Conservation (phyloP, 2,113 vertebrate species). For the Chrysemys picta region DNA sequence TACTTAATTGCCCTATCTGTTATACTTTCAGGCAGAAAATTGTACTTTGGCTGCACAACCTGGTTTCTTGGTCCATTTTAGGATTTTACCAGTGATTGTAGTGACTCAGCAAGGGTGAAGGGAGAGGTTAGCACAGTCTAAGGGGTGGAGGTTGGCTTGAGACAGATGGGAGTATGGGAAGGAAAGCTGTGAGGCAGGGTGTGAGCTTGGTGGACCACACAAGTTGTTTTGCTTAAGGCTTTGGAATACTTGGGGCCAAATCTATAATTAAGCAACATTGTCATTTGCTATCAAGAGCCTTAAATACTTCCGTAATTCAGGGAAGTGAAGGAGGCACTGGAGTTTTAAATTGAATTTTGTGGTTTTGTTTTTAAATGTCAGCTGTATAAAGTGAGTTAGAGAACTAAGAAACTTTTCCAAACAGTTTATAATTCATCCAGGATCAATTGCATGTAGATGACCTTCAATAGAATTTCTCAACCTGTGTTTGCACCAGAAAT, state of each 20-base stretch:
- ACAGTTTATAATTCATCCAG: neutral
- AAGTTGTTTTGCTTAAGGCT: neutral
- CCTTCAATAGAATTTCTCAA: neutral
- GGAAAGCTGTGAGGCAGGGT: neutral
- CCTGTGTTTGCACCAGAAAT: constrained; percentile 4
- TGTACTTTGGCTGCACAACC: neutral
- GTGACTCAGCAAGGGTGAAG: too few species aligned
- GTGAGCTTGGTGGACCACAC: neutral
- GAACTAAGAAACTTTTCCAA: neutral
- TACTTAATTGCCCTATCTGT: neutral
- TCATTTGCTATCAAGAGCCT: neutral
- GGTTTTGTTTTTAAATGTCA: neutral
- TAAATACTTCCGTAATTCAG: neutral
- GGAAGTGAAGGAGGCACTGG: neutral
- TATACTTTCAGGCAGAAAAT: neutral
- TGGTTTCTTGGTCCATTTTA: neutral
- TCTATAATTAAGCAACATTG: neutral
- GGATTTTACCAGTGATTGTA: too few species aligned
- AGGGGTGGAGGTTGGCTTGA: neutral
- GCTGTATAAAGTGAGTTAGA: neutral
- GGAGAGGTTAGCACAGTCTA: neutral
- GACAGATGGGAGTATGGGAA: neutral
- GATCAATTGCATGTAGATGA: neutral
- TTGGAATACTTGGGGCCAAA: neutral
- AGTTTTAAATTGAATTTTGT: neutral